Conservation (phyloP, 2,113 vertebrate species). For the Lagopus leucura region DNA sequence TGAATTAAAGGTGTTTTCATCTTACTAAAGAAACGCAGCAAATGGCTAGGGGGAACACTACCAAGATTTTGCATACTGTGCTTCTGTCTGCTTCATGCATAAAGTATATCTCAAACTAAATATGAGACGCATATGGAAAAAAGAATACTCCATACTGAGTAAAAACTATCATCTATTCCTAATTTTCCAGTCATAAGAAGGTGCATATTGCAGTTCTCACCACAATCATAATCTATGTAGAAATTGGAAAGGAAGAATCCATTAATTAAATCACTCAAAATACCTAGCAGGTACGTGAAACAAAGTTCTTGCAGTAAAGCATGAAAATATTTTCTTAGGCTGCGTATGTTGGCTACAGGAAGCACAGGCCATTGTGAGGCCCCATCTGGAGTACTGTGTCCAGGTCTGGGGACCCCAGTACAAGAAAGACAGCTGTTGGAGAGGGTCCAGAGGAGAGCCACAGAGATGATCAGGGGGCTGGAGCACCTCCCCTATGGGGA, state of each 20-base stretch:
- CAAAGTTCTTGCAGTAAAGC: background rate
- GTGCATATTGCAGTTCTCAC: background rate
- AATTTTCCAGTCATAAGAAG: background rate
- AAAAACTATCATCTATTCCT: background rate
- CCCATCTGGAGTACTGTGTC: too few relatives aligned
- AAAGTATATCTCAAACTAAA: conserved; percentile 3
- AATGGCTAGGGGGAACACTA: conserved; percentile 28
- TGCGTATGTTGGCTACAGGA: background rate
- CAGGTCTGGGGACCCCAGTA: too few relatives aligned
- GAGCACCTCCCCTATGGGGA: too few relatives aligned
- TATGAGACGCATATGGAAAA: conserved; percentile 10
- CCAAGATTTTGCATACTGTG: background rate
- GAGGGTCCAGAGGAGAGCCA: too few relatives aligned
- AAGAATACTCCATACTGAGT: background rate
- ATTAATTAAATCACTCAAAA: background rate
- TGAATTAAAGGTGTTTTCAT: conserved; percentile 60
- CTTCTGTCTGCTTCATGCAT: background rate
- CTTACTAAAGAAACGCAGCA: background rate
- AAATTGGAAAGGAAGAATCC: background rate
- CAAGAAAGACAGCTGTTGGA: too few relatives aligned
- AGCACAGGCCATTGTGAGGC: background rate
- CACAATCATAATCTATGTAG: background rate
- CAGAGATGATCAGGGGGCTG: too few relatives aligned
- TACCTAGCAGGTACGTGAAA: background rate
- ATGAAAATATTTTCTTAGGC: background rate